Base-by-base conservation (phyloP, 2,888 invertebrate genomes). In the Eilema depressum region DNA sequence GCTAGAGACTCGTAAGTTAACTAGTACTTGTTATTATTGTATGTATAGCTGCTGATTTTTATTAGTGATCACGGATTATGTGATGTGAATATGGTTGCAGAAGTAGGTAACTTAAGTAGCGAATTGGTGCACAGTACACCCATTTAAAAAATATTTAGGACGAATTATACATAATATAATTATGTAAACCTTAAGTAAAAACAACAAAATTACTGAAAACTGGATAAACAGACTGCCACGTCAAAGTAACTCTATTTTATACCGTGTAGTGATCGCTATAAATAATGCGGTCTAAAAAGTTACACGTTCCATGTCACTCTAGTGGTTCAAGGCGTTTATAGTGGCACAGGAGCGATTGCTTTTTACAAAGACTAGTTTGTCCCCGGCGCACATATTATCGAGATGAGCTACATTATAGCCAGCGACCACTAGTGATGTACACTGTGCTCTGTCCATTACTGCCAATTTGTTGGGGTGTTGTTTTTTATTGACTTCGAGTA, bases 291-390 rank as follows among this genome's bases (percentile, higher is more conserved):
- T 8, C 23, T 56, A 56, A 23, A n/a, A n/a, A n/a, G n/a, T n/a
- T n/a, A 23, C 23, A 10, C 0, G 8, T 25, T 63, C 59, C 66
- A 76, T 68, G 72, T 72, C 75, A 68, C 70, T 75, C 62, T 57
- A 71, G 76, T 78, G 79, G 61, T 12, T n/a, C 1, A n/a, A 68
- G 71, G 47, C 68, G 74, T 66, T 78, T 71, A 74, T 57, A 3
- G 11, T 26, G 17, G 41, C 47, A 47, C 63, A 76, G 73, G 41
- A 76, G 72, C 66, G 70, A 82, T 78, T 68, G 66, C 74, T 81
- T 81, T 80, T 82, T 81, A 78, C 74, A 71, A 71, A 71, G 71
- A 78, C 83, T 68, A 80, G 83, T 72, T 78, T 78, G 75, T 74
- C 68, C 69, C 73, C 66, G 26, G 41, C 26, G 41, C 76, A 62